These are phyloP conservation scores for Psittacula cyanocephala DNA, from an alignment of 2,113 vertebrate species.

Conservation along the genomic window DNA sequence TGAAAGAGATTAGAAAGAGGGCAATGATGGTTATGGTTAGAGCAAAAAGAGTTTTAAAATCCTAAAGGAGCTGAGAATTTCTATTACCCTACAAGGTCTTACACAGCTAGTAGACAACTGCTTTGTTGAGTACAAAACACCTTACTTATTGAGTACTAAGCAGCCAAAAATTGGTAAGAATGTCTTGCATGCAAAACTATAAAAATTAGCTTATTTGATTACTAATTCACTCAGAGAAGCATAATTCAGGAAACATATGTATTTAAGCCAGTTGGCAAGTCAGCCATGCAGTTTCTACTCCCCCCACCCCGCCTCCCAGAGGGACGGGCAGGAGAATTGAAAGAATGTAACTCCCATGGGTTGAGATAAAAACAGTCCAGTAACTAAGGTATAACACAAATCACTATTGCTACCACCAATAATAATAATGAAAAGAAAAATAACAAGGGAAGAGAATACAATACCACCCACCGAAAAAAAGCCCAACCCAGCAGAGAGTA, in stretches of 20 bases:
- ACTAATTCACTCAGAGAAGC: not conserved
- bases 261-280: no score
- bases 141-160: not conserved
- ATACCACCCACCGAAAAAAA: no score
- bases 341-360: no score
- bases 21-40: not conserved
- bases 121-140: not conserved
- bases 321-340: no score
- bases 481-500: no score
- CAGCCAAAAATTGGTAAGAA: not conserved
- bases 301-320: no score
- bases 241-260: not conserved
- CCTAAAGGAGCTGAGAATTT: not conserved
- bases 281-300: no score
- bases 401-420: no score
- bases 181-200: not conserved
- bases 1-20: not conserved
- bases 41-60: not conserved
- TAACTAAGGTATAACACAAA: no score
- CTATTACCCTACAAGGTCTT: not conserved
- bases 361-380: no score
- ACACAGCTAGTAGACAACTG: not conserved
- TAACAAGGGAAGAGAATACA: no score
- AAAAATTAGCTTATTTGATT: not conserved
- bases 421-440: no score